Evolutionary conservation across 2,888 invertebrate species (phyloP), one percentile per base, ranked within the genome.

Genomic region (Drosophila eohydei): DNA sequence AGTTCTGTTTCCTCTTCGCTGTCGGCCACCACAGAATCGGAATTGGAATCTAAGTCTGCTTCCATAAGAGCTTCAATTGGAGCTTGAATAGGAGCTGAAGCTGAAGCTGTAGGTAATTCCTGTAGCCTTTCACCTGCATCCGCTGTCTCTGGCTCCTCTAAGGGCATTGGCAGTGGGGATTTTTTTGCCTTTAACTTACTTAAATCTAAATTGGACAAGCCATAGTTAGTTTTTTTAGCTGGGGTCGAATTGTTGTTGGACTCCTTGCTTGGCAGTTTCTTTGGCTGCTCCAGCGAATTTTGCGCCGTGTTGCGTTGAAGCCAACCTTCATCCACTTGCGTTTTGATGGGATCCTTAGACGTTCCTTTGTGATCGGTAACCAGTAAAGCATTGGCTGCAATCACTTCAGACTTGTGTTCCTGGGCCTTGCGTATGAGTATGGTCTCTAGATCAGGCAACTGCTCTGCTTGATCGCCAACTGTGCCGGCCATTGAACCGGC

Each of bases 1-100:
- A 75, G 68, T n/a, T 83, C 80, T 4, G 70, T 68, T 85, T 96
- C 96, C 43, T 95, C 95, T 78, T 95, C 96, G 92, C 96, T 96
- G 79, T 95, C 95, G 14, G 92, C 94, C 59, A 95, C 93, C 69
- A 95, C 93, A 91, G 97, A 97, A 82, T 96, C 96, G 88, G 95
- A 95, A 82, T 96, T 95, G 75, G 93, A 93, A 32, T 80, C 71
- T 6, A 28, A 34, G 7, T 55, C 52, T 2, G 54, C 38, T 12
- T 21, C 51, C 7, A 30, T 8, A 7, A 50, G 32, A 44, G 41
- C 26, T 28, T 28, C 2, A 7, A 16, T 4, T 41, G 14, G 2
- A 6, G 28, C 11, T n/a, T 41, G 34, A 14, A 4, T 3, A 3
- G 30, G 30, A 48, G 30, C 48, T 16, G 32, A 0, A 50, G 16